Conservation (phyloP, 2,888 invertebrate genomes). For the Hypolimnas misippus region DNA sequence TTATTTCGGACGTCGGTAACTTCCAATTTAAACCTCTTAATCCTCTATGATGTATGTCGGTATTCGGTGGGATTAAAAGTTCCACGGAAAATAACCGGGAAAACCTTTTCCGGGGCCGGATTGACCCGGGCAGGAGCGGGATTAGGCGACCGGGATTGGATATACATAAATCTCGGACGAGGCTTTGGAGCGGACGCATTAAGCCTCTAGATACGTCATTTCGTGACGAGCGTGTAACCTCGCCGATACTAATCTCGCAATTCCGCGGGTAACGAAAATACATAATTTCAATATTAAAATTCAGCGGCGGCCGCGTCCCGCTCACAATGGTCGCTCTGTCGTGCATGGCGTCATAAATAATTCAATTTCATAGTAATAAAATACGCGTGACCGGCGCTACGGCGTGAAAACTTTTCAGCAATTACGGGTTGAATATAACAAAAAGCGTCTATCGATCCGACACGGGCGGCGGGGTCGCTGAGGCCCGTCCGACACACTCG, state of each 20-base stretch:
- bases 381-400: slow-evolving; percentile 80
- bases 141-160: slow-evolving; percentile 82
- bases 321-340: slow-evolving; percentile 72
- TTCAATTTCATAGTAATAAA: slow-evolving; percentile 84
- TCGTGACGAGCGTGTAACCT: slow-evolving; percentile 65
- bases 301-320: slow-evolving; percentile 67
- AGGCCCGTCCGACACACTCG: slow-evolving; percentile 61
- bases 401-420: slow-evolving; percentile 84
- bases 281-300: slow-evolving; percentile 81
- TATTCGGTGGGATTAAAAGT: slow-evolving; percentile 84
- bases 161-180: slow-evolving; percentile 81
- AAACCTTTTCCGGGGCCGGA: slow-evolving; percentile 83
- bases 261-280: slow-evolving; percentile 54
- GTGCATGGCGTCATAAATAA: slow-evolving; percentile 79
- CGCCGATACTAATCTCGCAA: slow-evolving; percentile 64
- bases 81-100: slow-evolving; percentile 84
- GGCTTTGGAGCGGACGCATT: slow-evolving; percentile 81
- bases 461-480: slow-evolving; percentile 57
- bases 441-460: slow-evolving; percentile 75
- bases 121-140: slow-evolving; percentile 80
- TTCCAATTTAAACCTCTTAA: slow-evolving; percentile 85
- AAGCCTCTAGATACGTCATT: slow-evolving; percentile 82
- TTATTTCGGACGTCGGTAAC: slow-evolving; percentile 85
- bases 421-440: slow-evolving; percentile 82
- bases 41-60: slow-evolving; percentile 84